Conservation (phyloP, 2,888 invertebrate genomes). For the Drosophila meridiana region DNA sequence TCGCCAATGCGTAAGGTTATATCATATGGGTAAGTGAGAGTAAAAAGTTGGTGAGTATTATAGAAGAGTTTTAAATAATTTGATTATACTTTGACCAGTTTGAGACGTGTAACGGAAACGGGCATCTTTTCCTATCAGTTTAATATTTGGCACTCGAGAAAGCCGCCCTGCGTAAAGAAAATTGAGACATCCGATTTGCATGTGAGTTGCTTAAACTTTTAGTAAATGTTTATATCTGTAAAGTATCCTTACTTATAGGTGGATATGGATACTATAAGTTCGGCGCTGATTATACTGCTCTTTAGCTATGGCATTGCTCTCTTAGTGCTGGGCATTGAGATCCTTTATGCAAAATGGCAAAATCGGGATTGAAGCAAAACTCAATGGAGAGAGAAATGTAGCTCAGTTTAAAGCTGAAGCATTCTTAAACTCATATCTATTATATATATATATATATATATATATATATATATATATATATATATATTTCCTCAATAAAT, state of each 20-base stretch:
- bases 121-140: conserved; percentile 87
- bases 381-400: conserved; percentile 19
- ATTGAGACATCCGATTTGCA: conserved; percentile 83
- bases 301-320: conserved; percentile 85
- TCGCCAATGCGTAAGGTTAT: conserved; percentile 88
- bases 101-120: conserved; percentile 87
- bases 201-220: conserved; percentile 62
- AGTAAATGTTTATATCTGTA: neutral
- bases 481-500: neutral
- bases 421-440: neutral
- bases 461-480: too few species aligned
- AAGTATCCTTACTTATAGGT: conserved; percentile 83
- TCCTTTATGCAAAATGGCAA: conserved; percentile 60
- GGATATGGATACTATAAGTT: conserved; percentile 87
- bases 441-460: too few species aligned
- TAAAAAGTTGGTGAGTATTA: neutral
- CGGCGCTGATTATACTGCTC: conserved; percentile 86
- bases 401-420: neutral
- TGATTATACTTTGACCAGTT: conserved; percentile 82
- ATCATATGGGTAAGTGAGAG: conserved; percentile 55
- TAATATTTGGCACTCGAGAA: conserved; percentile 87
- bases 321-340: conserved; percentile 77
- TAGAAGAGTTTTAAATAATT: neutral
- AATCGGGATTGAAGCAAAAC: conserved; percentile 25
- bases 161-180: conserved; percentile 87